Percentiles rank a stretch among this genome's conserved stretches.
phyloP scores from a whole-genome alignment of 2,113 vertebrate genomes.

The Amazona guildingii region DNA sequence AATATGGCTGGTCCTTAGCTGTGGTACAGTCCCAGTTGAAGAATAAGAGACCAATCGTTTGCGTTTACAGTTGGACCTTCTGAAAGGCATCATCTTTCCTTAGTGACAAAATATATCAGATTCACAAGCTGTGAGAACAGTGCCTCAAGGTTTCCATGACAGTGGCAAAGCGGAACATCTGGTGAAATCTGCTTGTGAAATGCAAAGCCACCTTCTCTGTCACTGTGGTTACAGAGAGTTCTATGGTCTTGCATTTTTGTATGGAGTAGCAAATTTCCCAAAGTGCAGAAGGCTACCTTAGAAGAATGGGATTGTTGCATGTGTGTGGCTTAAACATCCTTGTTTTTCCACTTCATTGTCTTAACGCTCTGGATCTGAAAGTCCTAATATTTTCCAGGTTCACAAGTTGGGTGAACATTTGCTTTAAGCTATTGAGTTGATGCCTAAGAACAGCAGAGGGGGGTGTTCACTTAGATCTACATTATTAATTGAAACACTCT shows the following conservation, averaged over 20 bases:
- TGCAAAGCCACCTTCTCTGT: background rate
- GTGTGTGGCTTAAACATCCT: background rate
- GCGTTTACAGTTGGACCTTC: background rate
- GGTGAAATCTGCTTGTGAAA: background rate
- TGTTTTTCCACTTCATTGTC: background rate
- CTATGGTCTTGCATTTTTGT: background rate
- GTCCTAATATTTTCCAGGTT: background rate
- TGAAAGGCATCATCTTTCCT: background rate
- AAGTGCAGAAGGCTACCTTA: background rate
- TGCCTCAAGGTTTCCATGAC: background rate
- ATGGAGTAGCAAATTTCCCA: background rate
- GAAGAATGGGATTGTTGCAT: background rate
- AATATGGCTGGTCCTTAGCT: background rate
- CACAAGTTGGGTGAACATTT: background rate
- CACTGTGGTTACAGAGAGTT: background rate
- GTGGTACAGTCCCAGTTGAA: background rate
- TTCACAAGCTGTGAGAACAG: background rate
- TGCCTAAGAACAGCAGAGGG: background rate
- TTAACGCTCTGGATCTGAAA: background rate
- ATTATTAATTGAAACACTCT: conserved; percentile 47
- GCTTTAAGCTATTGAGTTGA: background rate
- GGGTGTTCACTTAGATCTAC: background rate
- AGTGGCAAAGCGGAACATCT: background rate
- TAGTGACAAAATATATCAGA: background rate
- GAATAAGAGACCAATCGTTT: background rate